These are phyloP conservation scores for Tetramorium bicarinatum DNA, from an alignment of 2,888 invertebrate species.

Conservation along the genomic window DNA sequence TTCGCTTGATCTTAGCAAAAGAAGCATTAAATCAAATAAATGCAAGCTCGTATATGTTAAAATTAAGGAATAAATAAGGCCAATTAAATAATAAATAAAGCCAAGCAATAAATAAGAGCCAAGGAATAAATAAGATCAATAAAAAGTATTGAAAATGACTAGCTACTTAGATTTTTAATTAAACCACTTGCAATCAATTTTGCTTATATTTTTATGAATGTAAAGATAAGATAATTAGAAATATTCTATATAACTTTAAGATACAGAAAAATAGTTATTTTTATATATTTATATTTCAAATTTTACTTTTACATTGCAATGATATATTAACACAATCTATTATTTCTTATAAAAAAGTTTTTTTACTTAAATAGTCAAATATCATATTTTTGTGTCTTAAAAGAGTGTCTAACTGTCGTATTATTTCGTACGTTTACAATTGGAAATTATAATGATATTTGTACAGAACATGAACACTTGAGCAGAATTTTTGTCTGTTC, in stretches of 20 bases:
- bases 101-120: too few relatives aligned
- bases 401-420: neutral
- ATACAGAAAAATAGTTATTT: neutral
- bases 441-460: neutral
- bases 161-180: neutral
- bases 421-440: neutral
- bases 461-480: neutral
- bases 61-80: too few relatives aligned
- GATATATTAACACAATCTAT: neutral
- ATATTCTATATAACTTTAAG: neutral
- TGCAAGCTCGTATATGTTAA: too few relatives aligned
- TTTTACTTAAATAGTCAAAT: neutral
- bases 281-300: neutral
- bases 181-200: neutral
- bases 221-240: neutral
- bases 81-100: too few relatives aligned
- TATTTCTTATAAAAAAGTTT: neutral
- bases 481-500: neutral
- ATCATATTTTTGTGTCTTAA: neutral
- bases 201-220: neutral
- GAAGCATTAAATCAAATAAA: too few relatives aligned
- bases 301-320: neutral
- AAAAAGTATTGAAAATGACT: neutral
- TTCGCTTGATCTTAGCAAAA: neutral
- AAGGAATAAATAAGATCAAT: too few relatives aligned